Evolutionary conservation across 1,140 invertebrate species (phyloP).

Genomic region (Pseudachorutes palmiensis): DNA sequence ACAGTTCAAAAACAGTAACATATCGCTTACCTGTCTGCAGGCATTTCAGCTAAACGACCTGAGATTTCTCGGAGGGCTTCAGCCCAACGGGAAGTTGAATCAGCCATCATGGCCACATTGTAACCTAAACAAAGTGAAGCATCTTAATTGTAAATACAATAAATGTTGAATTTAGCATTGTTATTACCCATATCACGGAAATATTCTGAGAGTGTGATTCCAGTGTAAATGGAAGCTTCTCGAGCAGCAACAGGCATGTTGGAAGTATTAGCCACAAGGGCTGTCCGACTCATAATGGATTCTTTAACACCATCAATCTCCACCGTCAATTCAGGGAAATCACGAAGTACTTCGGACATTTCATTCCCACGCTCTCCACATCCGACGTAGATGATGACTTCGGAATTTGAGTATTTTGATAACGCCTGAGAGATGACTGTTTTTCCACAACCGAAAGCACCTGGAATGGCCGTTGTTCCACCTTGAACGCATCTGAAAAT

Average conservation of each 20-base stretch:
- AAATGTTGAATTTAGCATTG: neutral
- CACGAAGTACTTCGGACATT: conserved; percentile 62
- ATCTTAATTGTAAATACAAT: neutral
- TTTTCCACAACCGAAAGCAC: conserved; percentile 96
- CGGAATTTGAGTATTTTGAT: conserved; percentile 99
- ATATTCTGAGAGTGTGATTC: conserved; percentile 96
- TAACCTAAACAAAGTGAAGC: conserved; percentile 79
- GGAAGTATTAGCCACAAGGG: conserved; percentile 97
- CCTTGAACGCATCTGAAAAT: conserved; percentile 82
- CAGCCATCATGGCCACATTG: conserved; percentile 99
- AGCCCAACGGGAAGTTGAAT: conserved; percentile 99
- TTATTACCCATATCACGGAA: conserved; percentile 67
- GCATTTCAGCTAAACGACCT: conserved; percentile 99
- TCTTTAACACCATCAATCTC: conserved; percentile 94
- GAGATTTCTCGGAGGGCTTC: conserved; percentile 97
- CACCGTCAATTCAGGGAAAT: conserved; percentile 96
- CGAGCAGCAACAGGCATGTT: conserved; percentile 99
- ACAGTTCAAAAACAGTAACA: conserved; percentile 4
- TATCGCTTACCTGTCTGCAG: conserved; percentile 62
- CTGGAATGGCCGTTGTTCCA: conserved; percentile 98
- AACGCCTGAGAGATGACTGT: conserved; percentile 98
- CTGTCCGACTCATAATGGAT: conserved; percentile 99
- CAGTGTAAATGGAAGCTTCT: conserved; percentile 99
- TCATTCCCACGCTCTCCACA: conserved; percentile 85
- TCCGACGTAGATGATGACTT: conserved; percentile 98